These are phyloP conservation scores for Greenwoodochromis staneri DNA, from an alignment of 2,113 vertebrate genomes.

Conservation along the genomic window DNA sequence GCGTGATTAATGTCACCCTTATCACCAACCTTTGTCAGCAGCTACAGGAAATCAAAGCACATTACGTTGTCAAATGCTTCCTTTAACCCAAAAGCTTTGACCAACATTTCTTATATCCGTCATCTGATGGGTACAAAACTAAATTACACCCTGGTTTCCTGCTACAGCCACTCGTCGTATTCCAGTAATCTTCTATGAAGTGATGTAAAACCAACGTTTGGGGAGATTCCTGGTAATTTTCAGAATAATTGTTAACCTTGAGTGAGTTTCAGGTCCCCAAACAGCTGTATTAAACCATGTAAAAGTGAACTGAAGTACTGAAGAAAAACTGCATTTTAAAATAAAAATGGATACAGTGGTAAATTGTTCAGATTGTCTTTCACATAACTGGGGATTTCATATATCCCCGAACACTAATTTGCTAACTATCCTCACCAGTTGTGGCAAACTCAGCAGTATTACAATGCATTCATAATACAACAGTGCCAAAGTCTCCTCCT, in stretches of 20 bases:
- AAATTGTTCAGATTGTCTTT: not conserved
- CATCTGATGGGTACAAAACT: conserved; percentile 27
- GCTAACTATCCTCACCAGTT: not conserved
- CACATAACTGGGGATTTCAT: not conserved
- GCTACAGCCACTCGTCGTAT: not conserved
- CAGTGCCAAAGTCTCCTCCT: not conserved
- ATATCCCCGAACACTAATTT: not conserved
- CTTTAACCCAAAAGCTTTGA: not conserved
- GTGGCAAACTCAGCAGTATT: not conserved
- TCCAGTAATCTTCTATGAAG: conserved; percentile 9
- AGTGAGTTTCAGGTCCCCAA: not conserved
- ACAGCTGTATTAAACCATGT: not conserved
- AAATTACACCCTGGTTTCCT: conserved; percentile 18
- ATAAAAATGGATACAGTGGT: not conserved
- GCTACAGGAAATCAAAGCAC: conserved; percentile 23
- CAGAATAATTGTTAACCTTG: conserved; percentile 15
- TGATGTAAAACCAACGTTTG: conserved; percentile 3
- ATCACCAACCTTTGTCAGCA: conserved; percentile 10
- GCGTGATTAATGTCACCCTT: not conserved
- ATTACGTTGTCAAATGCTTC: conserved; percentile 17
- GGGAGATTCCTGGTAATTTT: conserved; percentile 18
- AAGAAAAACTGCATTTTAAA: not conserved
- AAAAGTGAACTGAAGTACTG: not conserved
- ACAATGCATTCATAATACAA: conserved; percentile 6
- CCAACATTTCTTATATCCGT: not conserved